Evolutionary conservation across 2,797 vertebrate species (phyloP), one percentile per base, ranked within the genome.

Genomic region (Silurus aristotelis): DNA sequence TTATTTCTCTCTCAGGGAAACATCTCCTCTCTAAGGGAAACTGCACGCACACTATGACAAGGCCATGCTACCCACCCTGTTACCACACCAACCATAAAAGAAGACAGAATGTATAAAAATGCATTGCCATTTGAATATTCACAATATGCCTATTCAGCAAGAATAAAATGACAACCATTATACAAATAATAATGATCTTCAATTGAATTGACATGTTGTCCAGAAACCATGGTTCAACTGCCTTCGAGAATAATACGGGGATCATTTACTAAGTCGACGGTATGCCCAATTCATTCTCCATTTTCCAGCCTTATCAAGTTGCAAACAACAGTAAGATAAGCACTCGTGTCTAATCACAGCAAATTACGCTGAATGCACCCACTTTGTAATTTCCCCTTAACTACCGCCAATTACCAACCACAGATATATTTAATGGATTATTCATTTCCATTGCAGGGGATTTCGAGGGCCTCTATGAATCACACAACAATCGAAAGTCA

Each of bases 361-460:
- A 64, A 83, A 64, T 63, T 63, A 73, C 60, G n/a, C 56, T 48
- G 7, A 46, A 46, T 84, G 63, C 70, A 67, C 8, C 61, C 72
- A 86, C 82, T 70, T 85, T 56, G 66, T 71, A 56, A 63, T 43
- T 5, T 48, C 31, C 43, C 13, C 22, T 83, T 13, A 58, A 83
- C 66, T 83, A 80, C 25, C 48, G 67, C 17, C 60, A 80, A 73
- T 86, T 66, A 86, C 66, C 5, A 6, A 38, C 31, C 27, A 17
- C 67, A 83, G 67, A 56, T 46, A 83, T 43, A 80, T 66, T 80
- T 80, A 83, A 86, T 73, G 48, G 46, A 63, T 83, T 73, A 72
- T 80, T 80, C 31, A 58, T 84, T 85, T 88, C 80, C 80, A 82
- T 73, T 84, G 66, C 64, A 22, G 72, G 75, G 20, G 55, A 83